Percentiles rank a stretch among this genome's conserved stretches.
phyloP scores from a whole-genome alignment of 2,797 vertebrate genomes.

The Myotis daubentonii region DNA sequence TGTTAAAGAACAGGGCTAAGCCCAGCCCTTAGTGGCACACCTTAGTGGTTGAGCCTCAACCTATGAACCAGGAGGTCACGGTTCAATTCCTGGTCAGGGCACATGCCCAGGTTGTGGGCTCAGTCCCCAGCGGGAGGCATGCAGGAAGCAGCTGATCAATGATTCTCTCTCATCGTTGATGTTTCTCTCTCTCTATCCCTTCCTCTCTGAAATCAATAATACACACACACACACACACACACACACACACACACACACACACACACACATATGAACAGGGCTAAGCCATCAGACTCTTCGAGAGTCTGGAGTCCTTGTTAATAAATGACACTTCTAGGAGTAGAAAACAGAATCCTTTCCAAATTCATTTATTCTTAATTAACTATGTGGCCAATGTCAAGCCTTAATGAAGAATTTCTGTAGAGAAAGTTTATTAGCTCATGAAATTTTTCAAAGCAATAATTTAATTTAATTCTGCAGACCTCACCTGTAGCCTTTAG shows the following conservation, averaged over 20 bases:
- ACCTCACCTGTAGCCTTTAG: constrained; percentile 98
- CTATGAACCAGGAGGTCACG: no score
- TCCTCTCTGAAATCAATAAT: no score
- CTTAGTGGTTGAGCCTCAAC: no score
- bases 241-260: no score
- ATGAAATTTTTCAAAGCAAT: constrained; percentile 6
- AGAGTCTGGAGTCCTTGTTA: neutral
- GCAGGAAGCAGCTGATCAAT: no score
- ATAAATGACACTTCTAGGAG: neutral
- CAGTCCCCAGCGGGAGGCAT: no score
- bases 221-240: no score
- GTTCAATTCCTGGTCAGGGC: no score
- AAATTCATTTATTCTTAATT: neutral
- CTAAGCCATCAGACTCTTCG: neutral
- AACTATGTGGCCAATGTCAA: neutral
- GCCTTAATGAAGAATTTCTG: neutral
- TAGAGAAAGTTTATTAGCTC: neutral
- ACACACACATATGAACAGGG: neutral
- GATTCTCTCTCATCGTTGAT: no score
- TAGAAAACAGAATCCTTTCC: neutral
- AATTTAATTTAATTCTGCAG: neutral
- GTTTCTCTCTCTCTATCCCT: no score
- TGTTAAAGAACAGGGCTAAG: neutral
- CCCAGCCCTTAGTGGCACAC: no score
- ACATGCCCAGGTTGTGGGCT: no score